Conservation (phyloP, 2,888 invertebrate species). For the Acleris laterana region DNA sequence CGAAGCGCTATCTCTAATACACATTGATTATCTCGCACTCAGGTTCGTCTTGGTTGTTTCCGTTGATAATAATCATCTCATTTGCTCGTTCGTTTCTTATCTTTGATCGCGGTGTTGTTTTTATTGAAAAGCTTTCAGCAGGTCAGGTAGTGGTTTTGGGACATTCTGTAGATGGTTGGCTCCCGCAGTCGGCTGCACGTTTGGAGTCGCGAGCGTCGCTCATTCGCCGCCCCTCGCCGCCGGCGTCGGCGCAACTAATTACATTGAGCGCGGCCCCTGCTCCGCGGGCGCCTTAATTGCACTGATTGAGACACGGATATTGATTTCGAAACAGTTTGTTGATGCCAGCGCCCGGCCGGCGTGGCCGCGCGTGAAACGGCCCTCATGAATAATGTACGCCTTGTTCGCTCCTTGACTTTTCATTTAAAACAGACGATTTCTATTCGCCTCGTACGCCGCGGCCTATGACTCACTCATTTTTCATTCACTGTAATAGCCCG, state of each 20-base stretch:
- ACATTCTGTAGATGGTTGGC: conserved; percentile 29
- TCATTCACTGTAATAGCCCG: conserved; percentile 79
- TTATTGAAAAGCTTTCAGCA: conserved; percentile 1
- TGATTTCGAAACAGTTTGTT: conserved; percentile 77
- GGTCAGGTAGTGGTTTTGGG: conserved; percentile 7
- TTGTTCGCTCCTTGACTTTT: conserved; percentile 80
- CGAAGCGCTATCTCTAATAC: conserved; percentile 52
- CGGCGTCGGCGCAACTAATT: conserved; percentile 75
- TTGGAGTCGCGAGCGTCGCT: conserved; percentile 59
- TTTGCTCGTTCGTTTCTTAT: conserved; percentile 13
- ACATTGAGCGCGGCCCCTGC: conserved; percentile 67
- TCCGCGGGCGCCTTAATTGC: conserved; percentile 74
- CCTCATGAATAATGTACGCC: conserved; percentile 81
- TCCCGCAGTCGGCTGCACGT: conserved; percentile 47
- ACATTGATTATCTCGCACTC: conserved; percentile 52
- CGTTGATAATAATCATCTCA: conserved; percentile 24
- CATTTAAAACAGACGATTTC: conserved; percentile 82
- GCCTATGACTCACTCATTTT: conserved; percentile 81
- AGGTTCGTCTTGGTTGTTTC: conserved; percentile 17
- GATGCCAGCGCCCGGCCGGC: conserved; percentile 51
- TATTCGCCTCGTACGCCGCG: conserved; percentile 80
- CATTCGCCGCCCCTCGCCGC: conserved; percentile 64
- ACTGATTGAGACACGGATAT: conserved; percentile 83
- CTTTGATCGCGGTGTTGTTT: conserved; percentile 2
- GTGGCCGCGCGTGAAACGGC: conserved; percentile 68